Base-by-base conservation (phyloP, 2,797 vertebrate genomes). In the Sebastes vulpes region DNA sequence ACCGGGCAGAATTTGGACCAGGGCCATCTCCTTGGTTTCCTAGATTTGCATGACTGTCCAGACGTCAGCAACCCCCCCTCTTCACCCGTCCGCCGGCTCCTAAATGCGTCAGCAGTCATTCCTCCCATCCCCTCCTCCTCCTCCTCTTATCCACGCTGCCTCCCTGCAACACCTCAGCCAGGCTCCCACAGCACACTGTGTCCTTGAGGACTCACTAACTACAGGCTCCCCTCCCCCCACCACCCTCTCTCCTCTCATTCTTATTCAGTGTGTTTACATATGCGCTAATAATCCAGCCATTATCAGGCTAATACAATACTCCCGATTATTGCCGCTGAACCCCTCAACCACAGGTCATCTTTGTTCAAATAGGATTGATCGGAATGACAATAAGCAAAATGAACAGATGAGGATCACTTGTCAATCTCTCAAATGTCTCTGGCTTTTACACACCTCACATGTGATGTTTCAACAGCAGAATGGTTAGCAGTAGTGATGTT, bases 71-170 rank as follows among this genome's bases (percentile, higher is more conserved):
- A 60, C 75, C 73, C 68, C 66, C 29, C 56, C 18, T 10, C 26
- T 79, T 63, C 65, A n/a, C 25, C 83, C 68, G 57, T 77, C 81
- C 83, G 81, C 78, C 75, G 25, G 80, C 82, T 88, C 80, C 83
- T 68, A 92, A 89, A 90, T 96, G 93, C 95, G 92, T 95, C 95
- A 95, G 90, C 89, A 85, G 76, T 83, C 84, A 66, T 80, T 75
- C 71, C 81, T 72, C 77, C 81, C 74, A 70, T 56, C 58, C 72
- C 29, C 50, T 63, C 53, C 64, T 23, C 54, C 65, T 38, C 59
- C 74, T 65, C 77, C 50, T 65, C 91, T 74, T 83, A 89, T 72
- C 81, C 81, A 72, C 18, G 65, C 84, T 80, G 83, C 79, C 89
- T 93, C 89, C 78, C 88, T 92, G 84, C 88, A 90, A 90, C 84